Conservation (phyloP, 1,140 invertebrate species). For the Lethocerus indicus region DNA sequence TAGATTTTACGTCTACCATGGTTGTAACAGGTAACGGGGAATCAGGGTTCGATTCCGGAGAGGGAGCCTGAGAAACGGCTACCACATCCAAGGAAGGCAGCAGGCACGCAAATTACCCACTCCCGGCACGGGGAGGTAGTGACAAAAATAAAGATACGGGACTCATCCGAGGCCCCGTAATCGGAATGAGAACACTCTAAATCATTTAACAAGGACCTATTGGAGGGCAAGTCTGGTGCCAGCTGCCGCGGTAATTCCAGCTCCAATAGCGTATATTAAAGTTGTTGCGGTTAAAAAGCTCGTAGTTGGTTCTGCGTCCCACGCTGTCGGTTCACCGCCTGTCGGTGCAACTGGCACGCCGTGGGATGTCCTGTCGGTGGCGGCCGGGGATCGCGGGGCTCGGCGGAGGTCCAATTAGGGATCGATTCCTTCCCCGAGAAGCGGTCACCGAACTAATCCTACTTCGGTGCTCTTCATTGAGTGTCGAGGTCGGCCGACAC, state of each 20-base stretch:
- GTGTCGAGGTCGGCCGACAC: slow-evolving; percentile 26
- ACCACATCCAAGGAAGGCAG: slow-evolving; percentile 85
- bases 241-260: slow-evolving; percentile 83
- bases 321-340: slow-evolving; percentile 37
- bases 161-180: slow-evolving; percentile 57
- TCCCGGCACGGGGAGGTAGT: slow-evolving; percentile 57
- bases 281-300: slow-evolving; percentile 66
- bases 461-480: slow-evolving; percentile 16
- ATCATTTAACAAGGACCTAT: too few species aligned
- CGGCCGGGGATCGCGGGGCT: slow-evolving; percentile 8
- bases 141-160: slow-evolving; percentile 76
- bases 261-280: slow-evolving; percentile 81
- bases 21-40: slow-evolving; percentile 62
- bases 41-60: slow-evolving; percentile 48
- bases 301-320: slow-evolving; percentile 49
- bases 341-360: slow-evolving; percentile 27
- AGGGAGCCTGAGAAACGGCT: slow-evolving; percentile 81
- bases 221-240: too few species aligned
- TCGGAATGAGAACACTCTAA: too few species aligned
- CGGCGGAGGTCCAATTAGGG: too few species aligned
- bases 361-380: slow-evolving; percentile 21
- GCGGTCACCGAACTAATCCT: slow-evolving; percentile 22
- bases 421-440: too few species aligned
- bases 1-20: slow-evolving; percentile 60
- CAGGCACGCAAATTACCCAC: slow-evolving; percentile 77